phyloP scores from a whole-genome alignment of 2,113 vertebrate genomes.

The Taxidea taxus region DNA sequence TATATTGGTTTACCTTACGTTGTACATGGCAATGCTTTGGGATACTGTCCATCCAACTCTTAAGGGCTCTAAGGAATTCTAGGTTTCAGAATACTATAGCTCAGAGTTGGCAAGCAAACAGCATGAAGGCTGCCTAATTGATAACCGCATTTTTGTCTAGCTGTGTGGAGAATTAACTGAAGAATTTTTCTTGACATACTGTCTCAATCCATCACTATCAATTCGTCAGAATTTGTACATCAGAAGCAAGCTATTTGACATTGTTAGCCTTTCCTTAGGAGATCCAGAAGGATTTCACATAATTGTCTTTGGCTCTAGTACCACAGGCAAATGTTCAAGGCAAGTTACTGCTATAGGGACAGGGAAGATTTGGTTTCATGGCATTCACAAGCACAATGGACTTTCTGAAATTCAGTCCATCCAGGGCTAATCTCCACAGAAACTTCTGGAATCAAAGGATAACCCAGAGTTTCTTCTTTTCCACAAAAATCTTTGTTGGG shows the following conservation, averaged over 20 bases:
- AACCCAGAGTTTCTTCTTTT: not conserved
- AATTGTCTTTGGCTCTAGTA: not conserved
- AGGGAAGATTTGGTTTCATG: not conserved
- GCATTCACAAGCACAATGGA: not conserved
- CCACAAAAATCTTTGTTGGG: not conserved
- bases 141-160: not conserved
- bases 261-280: not conserved
- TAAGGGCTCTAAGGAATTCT: not conserved
- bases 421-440: not conserved
- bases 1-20: not conserved
- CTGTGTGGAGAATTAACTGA: conserved; percentile 4
- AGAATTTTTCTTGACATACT: conserved; percentile 3
- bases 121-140: not conserved
- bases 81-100: not conserved
- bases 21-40: not conserved
- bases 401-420: not conserved
- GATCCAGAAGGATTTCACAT: not conserved
- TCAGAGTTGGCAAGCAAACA: not conserved
- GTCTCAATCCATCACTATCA: conserved; percentile 13
- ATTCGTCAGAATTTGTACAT: conserved; percentile 28
- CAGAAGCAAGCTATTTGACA: conserved; percentile 21
- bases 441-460: not conserved
- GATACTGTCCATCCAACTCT: not conserved
- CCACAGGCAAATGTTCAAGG: conserved; percentile 18
- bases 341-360: not conserved